Evolutionary conservation across 2,797 vertebrate genomes (phyloP).

Genomic region (Labeo calbasu): DNA sequence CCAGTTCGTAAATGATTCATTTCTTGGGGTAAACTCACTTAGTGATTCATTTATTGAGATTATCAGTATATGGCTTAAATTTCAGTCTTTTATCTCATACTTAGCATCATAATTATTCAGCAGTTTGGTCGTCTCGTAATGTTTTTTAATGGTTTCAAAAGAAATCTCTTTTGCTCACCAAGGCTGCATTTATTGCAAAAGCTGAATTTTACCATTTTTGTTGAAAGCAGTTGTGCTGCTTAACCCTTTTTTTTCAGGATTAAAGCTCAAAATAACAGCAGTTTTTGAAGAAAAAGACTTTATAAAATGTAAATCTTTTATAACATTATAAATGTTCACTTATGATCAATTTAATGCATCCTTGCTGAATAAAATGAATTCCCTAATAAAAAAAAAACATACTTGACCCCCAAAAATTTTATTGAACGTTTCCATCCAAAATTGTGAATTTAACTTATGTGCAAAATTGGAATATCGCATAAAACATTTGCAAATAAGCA

Average conservation of each 20-base stretch:
- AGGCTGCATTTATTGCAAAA: neutral
- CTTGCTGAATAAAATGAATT: neutral
- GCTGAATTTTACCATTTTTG: neutral
- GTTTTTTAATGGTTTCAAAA: neutral
- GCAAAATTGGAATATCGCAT: no score
- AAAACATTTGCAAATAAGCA: no score
- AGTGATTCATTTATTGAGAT: neutral
- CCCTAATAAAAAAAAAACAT: no score
- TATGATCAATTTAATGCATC: neutral
- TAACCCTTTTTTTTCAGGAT: neutral
- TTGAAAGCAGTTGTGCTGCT: neutral
- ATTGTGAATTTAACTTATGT: no score
- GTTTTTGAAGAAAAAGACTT: neutral
- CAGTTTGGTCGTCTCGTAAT: neutral
- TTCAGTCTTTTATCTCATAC: neutral
- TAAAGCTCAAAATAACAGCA: neutral
- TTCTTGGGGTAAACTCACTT: neutral
- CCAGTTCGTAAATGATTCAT: neutral
- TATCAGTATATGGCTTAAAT: neutral
- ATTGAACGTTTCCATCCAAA: no score
- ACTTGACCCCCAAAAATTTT: neutral
- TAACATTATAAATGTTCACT: neutral
- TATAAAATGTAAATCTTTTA: neutral
- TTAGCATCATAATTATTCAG: neutral
- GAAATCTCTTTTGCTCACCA: neutral